Evolutionary conservation across 2,888 invertebrate genomes (phyloP), one percentile per base, ranked within the genome.

Genomic region (Caenorhabditis imperialis): DNA sequence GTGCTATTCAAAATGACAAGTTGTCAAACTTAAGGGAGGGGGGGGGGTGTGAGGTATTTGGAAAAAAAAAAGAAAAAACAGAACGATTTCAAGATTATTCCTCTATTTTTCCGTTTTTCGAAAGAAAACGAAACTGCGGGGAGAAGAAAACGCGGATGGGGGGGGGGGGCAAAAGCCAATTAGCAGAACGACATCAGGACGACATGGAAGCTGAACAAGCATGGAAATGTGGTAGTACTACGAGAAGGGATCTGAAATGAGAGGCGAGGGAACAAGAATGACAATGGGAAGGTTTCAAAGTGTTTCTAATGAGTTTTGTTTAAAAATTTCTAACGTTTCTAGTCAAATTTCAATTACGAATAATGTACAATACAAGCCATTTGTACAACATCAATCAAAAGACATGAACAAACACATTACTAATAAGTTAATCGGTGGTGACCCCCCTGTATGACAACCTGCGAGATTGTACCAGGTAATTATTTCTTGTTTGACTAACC

Each of bases 171-270:
- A 57, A 67, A 57, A 57, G 67, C 67, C 67, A 67, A 67, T 67
- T 57, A 67, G 67, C 57, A 57, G 67, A 67, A 67, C 67, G 57
- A 67, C 67, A 67, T 57, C 67, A 67, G 67, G 51, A 67, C 67
- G 50, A 67, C 57, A 67, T 67, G 67, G 50, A 51, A 51, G 50
- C 57, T 58, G 44, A 45, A 67, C 18, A 57, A 65, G 54, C 48
- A 40, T 48, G 48, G 22, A 53, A 22, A 53, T 20, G 16, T 22
- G 23, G 23, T 35, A 35, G 35, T 16, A 18, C 22, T 27, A 18
- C 33, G 48, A 47, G 20, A 25, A n/a, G n/a, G 6, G 10, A 30
- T 30, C 10, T 30, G 30, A 30, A 30, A 30, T 7, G 10, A 30
- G 30, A 30, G 10, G 10, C 30, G 10, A 30, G 30, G 30, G 30